Evolutionary conservation across 64 coral and sea anemone genomes (phyloP), one percentile per base, ranked within the genome.

Genomic region (Dendronephthya gigantea): DNA sequence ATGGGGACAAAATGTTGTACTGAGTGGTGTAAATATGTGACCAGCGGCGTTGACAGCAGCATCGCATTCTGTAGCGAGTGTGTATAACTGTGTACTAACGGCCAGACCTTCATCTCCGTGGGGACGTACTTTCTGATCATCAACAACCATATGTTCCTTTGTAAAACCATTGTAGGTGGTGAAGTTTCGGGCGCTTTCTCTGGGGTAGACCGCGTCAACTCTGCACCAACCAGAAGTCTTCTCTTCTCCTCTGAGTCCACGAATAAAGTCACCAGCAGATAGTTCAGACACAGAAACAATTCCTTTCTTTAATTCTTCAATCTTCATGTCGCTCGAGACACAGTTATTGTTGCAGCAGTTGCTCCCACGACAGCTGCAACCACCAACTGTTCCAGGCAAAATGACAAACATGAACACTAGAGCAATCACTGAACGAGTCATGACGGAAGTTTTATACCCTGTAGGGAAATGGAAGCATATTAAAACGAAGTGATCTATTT

Each of bases 141-240:
- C 76, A 2, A 66, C 36, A 37, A 89, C 81, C 81, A 89, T 89
- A 49, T 89, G 87, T 16, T 83, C 16, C 31, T 82, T 25, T 9
- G 81, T 83, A 34, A 83, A 89, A 2, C 87, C 87, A 41, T 89
- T 82, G 35, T 89, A 89, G 3, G 87, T 83, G 11, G 81, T 89
- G 33, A 10, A 36, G 49, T 89, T 88, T 49, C 40, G 9, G 11
- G 35, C 43, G 27, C 68, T 12, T 30, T 52, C 22, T 6, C 39
- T 36, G 9, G 30, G 52, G 50, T 56, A 34, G 25, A 83, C 27
- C 1, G 87, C 87, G 30, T 89, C 25, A 2, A 89, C 87, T 12
- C 45, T 83, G 79, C 87, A 89, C 81, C 87, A 89, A 29, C 2
- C 31, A 69, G 51, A 14, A 40, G 22, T 69, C 36, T 48, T 36